A percentile compares a stretch with the other conserved stretches of the same genome.
phyloP scores from a whole-genome alignment of 2,113 vertebrate species.

The Actenoides lindsayi region DNA sequence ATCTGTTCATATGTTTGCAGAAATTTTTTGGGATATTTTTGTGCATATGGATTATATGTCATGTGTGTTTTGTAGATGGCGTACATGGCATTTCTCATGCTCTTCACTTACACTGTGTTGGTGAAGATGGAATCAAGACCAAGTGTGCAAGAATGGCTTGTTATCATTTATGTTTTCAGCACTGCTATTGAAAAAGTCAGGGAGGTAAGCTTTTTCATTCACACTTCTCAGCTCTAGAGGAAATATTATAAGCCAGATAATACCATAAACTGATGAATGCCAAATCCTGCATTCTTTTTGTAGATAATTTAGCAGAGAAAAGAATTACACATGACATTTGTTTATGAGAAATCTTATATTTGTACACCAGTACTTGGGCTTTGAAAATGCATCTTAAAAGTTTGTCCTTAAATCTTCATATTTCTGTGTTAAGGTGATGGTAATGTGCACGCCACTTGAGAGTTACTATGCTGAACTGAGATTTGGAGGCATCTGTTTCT shows the following conservation, averaged over 20 bases:
- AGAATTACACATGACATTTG: neutral
- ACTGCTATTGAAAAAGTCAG: constrained; percentile 90
- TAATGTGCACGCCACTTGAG: neutral
- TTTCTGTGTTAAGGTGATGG: neutral
- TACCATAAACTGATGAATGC: neutral
- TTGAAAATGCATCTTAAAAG: neutral
- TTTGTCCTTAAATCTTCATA: neutral
- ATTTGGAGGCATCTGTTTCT: neutral
- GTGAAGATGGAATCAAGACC: constrained; percentile 90
- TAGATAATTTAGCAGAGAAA: neutral
- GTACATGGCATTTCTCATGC: constrained; percentile 91
- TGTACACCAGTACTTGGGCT: neutral
- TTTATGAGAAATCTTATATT: neutral
- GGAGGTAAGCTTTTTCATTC: constrained; percentile 81
- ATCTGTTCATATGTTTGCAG: neutral
- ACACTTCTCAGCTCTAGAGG: neutral
- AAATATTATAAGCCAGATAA: neutral
- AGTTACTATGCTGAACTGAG: neutral
- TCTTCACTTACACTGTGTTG: constrained; percentile 91
- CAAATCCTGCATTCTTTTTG: neutral
- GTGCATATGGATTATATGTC: neutral
- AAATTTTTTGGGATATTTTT: neutral
- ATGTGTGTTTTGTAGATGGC: constrained; percentile 80
- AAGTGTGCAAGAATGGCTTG: constrained; percentile 89
- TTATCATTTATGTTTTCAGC: constrained; percentile 89